Conservation (phyloP, 1,140 invertebrate genomes). For the Aporrectodea caliginosa region DNA sequence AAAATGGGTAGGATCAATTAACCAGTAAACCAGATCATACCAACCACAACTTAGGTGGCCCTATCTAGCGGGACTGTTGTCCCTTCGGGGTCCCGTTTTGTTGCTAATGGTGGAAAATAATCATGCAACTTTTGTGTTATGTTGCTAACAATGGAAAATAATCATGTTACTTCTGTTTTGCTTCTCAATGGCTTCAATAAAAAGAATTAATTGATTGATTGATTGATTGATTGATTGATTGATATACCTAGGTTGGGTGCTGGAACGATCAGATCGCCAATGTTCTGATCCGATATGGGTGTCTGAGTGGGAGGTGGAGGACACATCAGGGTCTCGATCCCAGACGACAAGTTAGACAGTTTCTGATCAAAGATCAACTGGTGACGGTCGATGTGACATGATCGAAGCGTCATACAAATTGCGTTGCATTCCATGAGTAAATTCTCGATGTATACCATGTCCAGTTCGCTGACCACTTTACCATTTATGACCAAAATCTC, state of each 20-base stretch:
- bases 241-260: constrained; percentile 75
- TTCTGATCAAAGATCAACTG: not conserved
- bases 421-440: constrained; percentile 89
- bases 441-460: constrained; percentile 97
- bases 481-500: constrained; percentile 99
- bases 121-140: constrained; percentile 26
- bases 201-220: too few relatives aligned
- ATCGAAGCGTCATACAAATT: constrained; percentile 76
- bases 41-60: too few relatives aligned
- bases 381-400: not conserved
- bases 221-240: too few relatives aligned
- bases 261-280: constrained; percentile 89
- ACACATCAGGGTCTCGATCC: constrained; percentile 91
- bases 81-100: too few relatives aligned
- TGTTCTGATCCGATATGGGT: constrained; percentile 90
- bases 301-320: constrained; percentile 84
- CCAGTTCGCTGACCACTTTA: constrained; percentile 91
- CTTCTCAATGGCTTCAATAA: too few relatives aligned
- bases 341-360: constrained; percentile 67
- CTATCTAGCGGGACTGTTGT: too few relatives aligned
- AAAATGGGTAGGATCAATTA: too few relatives aligned
- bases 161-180: too few relatives aligned
- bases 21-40: too few relatives aligned
- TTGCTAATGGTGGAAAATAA: too few relatives aligned
- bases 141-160: too few relatives aligned